Conservation (phyloP, 2,888 invertebrate species). For the Monochamus alternatus region DNA sequence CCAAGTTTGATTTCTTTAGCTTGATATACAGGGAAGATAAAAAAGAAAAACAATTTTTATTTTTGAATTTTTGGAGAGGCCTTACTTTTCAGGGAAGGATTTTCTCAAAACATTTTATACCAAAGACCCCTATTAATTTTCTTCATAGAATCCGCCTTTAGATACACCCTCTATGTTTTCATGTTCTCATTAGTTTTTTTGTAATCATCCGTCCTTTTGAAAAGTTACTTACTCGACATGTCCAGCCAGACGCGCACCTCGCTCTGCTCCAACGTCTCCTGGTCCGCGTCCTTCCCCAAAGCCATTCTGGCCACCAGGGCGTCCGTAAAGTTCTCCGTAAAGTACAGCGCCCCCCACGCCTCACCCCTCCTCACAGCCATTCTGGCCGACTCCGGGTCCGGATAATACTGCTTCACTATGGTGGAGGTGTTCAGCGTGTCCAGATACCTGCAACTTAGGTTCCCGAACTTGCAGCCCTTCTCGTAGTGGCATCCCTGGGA, state of each 20-base stretch:
- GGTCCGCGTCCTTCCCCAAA: slow-evolving; percentile 86
- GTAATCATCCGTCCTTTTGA: not conserved
- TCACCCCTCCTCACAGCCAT: slow-evolving; percentile 83
- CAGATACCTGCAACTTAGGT: slow-evolving; percentile 81
- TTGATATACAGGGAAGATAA: too few relatives aligned
- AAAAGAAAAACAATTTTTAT: too few relatives aligned
- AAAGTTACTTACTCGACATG: slow-evolving; percentile 82
- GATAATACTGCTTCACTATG: slow-evolving; percentile 81
- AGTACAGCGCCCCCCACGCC: slow-evolving; percentile 92
- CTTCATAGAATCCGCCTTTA: not conserved
- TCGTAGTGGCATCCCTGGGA: slow-evolving; percentile 63
- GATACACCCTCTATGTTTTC: too few relatives aligned
- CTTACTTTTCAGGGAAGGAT: too few relatives aligned
- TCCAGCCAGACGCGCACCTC: slow-evolving; percentile 93
- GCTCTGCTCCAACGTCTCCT: slow-evolving; percentile 89
- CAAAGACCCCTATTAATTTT: too few relatives aligned
- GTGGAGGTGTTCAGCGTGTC: slow-evolving; percentile 72
- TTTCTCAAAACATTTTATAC: too few relatives aligned
- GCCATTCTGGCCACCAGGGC: slow-evolving; percentile 88
- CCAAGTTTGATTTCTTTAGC: too few relatives aligned
- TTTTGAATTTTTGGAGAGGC: too few relatives aligned
- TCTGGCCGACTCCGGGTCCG: slow-evolving; percentile 78
- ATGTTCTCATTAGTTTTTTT: too few relatives aligned
- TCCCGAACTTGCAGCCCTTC: slow-evolving; percentile 80
- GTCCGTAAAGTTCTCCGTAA: slow-evolving; percentile 92